These are phyloP conservation scores for Euborellia annulipes DNA, from an alignment of 1,140 invertebrate genomes.

Conservation along the genomic window DNA sequence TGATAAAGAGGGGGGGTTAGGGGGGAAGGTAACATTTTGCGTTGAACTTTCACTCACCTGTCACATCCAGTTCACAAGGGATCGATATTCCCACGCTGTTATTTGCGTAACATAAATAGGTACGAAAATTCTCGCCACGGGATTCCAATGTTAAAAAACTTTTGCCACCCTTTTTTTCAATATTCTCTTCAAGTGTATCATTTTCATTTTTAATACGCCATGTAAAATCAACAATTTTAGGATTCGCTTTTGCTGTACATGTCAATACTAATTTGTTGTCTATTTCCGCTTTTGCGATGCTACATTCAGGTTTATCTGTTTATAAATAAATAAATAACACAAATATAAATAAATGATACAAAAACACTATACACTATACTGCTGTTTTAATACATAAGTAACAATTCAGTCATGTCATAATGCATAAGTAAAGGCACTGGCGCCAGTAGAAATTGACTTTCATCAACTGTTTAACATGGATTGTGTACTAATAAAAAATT, in stretches of 20 bases:
- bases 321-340: conserved; percentile 18
- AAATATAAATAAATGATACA: not conserved
- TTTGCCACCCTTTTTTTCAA: conserved; percentile 34
- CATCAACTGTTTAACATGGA: too few species aligned
- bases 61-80: conserved; percentile 62
- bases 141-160: conserved; percentile 50
- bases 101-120: conserved; percentile 68
- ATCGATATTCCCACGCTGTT: conserved; percentile 60
- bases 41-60: too few species aligned
- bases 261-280: conserved; percentile 58
- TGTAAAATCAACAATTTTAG: conserved; percentile 58
- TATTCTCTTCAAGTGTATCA: conserved; percentile 46
- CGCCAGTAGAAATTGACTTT: too few species aligned
- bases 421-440: too few species aligned
- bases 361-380: too few species aligned
- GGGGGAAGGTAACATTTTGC: too few species aligned
- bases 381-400: too few species aligned
- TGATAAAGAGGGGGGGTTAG: too few species aligned
- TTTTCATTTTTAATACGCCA: conserved; percentile 75
- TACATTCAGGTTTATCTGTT: conserved; percentile 70
- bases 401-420: too few species aligned
- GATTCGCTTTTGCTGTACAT: conserved; percentile 68
- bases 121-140: conserved; percentile 48
- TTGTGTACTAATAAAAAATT: too few species aligned
- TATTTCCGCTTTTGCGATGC: conserved; percentile 50